These are phyloP conservation scores for Muraenolepis orangiensis DNA, from an alignment of 2,797 vertebrate genomes.

Conservation along the genomic window DNA sequence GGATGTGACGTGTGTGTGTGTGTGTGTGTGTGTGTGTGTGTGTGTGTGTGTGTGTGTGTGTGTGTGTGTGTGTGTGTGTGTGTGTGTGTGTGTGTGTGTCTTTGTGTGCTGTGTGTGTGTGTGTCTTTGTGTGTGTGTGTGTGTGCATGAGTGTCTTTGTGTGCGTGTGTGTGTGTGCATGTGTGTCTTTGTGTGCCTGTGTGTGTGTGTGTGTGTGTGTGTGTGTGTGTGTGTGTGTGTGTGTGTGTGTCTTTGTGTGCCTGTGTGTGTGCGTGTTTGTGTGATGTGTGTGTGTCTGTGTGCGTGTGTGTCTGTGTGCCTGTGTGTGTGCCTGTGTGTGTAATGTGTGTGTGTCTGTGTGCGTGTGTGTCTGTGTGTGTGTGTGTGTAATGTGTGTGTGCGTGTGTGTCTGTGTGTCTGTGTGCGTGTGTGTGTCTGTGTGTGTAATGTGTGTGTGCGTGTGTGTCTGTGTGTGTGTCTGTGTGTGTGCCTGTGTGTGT, in stretches of 20 bases:
- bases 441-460: conserved; percentile 38
- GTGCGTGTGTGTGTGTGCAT: no score
- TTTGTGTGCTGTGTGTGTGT: no score
- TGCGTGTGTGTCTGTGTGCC: conserved; percentile 3
- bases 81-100: conserved; percentile 56
- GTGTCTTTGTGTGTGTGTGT: conserved; percentile 9
- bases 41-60: conserved; percentile 20
- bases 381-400: conserved; percentile 18
- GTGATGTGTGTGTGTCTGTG: conserved; percentile 55
- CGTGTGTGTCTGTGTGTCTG: conserved; percentile 13
- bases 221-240: conserved; percentile 48
- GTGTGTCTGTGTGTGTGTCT: conserved; percentile 1
- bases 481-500: conserved; percentile 23
- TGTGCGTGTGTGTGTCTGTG: conserved; percentile 12
- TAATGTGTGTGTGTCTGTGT: no score
- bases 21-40: conserved; percentile 1
- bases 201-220: conserved; percentile 28
- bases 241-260: no score
- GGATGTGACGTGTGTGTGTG: conserved; percentile 46
- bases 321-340: conserved; percentile 15
- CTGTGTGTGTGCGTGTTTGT: conserved; percentile 5
- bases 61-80: conserved; percentile 7
- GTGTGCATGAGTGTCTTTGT: conserved; percentile 47
- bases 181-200: conserved; percentile 2
- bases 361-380: conserved; percentile 3